Percentiles rank a stretch among this genome's conserved stretches.
Conservation (phyloP, 1,140 invertebrate species). For the Drosophila gunungcola region DNA sequence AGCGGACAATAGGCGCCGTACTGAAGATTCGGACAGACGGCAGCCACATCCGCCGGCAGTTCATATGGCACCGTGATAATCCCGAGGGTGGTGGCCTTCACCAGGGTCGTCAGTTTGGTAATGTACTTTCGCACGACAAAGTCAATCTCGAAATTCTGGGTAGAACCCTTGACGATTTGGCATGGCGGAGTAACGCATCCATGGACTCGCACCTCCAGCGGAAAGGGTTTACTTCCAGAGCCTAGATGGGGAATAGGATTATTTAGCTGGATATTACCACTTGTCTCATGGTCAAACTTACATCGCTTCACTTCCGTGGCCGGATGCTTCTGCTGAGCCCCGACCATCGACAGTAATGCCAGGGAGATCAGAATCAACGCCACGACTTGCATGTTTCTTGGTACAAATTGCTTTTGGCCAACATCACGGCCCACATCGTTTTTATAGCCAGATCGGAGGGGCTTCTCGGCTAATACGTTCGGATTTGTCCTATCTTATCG, state of each 20-base stretch:
- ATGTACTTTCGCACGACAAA: slow-evolving; percentile 70
- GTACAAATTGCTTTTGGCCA: slow-evolving; percentile 22
- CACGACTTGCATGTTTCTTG: slow-evolving; percentile 42
- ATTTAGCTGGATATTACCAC: not conserved
- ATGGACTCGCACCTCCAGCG: slow-evolving; percentile 62
- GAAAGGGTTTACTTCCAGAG: slow-evolving; percentile 69
- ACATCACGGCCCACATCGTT: slow-evolving; percentile 36
- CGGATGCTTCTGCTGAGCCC: slow-evolving; percentile 27
- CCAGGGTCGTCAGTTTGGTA: slow-evolving; percentile 57
- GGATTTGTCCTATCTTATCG: slow-evolving; percentile 50
- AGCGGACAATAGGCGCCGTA: slow-evolving; percentile 75
- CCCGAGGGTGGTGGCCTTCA: slow-evolving; percentile 73
- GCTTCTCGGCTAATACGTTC: slow-evolving; percentile 15
- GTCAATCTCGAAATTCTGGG: slow-evolving; percentile 67
- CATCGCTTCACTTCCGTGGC: slow-evolving; percentile 66
- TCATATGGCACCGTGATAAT: slow-evolving; percentile 76
- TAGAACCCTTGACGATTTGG: slow-evolving; percentile 55
- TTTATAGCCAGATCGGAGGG: slow-evolving; percentile 49
- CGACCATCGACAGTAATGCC: slow-evolving; percentile 28
- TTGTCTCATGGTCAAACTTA: slow-evolving; percentile 8
- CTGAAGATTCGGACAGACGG: slow-evolving; percentile 72
- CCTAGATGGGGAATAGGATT: slow-evolving; percentile 27
- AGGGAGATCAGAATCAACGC: slow-evolving; percentile 39
- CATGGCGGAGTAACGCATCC: slow-evolving; percentile 68
- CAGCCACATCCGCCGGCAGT: slow-evolving; percentile 65